Percentiles rank a stretch among this genome's conserved stretches.
These are phyloP conservation scores for Pomacea canaliculata DNA, from an alignment of 2,888 invertebrate genomes.

Conservation along the genomic window DNA sequence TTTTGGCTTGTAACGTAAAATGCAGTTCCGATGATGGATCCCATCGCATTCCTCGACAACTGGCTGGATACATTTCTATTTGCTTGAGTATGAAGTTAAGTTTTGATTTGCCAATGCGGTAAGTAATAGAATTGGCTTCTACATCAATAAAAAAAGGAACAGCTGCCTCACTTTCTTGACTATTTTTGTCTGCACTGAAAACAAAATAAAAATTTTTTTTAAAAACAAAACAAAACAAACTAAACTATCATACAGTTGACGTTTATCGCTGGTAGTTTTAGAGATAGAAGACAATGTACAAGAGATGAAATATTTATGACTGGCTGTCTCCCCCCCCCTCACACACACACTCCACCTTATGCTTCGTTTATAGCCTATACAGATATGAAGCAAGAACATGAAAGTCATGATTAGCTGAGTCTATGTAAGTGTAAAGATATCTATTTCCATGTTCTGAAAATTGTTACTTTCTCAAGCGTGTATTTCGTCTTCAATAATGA, in stretches of 20 bases:
- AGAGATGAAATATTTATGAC: too few species aligned
- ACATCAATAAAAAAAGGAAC: conserved; percentile 13
- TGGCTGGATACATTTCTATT: conserved; percentile 26
- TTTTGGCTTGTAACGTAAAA: conserved; percentile 28
- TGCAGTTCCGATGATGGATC: conserved; percentile 27
- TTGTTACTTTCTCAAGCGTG: too few species aligned
- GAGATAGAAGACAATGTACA: too few species aligned
- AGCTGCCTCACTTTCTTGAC: not conserved
- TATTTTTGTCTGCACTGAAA: not conserved
- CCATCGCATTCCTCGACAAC: conserved; percentile 33
- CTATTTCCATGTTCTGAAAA: too few species aligned
- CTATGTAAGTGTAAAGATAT: too few species aligned
- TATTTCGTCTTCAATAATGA: too few species aligned
- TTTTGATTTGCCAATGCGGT: not conserved
- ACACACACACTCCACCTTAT: too few species aligned
- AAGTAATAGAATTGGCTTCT: conserved; percentile 8
- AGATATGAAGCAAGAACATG: too few species aligned
- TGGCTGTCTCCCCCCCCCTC: too few species aligned
- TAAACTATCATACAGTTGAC: too few species aligned
- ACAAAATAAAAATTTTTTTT: not conserved
- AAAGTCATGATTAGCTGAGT: too few species aligned
- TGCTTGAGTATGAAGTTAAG: not conserved
- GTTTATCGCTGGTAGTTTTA: not conserved
- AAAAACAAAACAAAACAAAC: not conserved
- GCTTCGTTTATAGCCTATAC: too few species aligned